phyloP scores from a whole-genome alignment of 2,797 vertebrate genomes.

The Rhincodon typus region DNA sequence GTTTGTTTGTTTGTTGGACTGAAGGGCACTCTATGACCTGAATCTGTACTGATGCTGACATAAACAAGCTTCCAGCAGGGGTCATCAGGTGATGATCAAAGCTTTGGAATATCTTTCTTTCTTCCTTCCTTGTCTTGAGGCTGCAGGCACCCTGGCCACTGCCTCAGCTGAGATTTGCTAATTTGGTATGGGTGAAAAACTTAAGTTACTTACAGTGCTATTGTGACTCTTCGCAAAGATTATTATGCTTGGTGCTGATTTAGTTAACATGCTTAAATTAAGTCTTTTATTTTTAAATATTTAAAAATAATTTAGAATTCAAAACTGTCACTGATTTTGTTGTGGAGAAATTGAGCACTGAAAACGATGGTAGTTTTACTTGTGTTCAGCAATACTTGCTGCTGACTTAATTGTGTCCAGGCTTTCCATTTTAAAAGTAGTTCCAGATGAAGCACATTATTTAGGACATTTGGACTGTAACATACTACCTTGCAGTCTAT shows the following conservation, averaged over 20 bases:
- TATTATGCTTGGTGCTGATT: neutral
- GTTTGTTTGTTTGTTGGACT: neutral
- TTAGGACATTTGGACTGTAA: neutral
- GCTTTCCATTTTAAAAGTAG: neutral
- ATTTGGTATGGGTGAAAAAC: neutral
- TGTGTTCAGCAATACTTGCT: neutral
- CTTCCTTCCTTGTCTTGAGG: neutral
- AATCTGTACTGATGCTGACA: neutral
- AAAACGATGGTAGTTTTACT: neutral
- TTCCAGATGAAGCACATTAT: neutral
- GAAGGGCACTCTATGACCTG: neutral
- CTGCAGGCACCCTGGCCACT: neutral
- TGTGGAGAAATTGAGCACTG: neutral
- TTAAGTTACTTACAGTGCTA: neutral
- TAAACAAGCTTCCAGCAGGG: neutral
- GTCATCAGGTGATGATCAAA: neutral
- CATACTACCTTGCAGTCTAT: neutral
- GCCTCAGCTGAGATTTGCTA: neutral
- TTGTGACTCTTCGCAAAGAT: neutral
- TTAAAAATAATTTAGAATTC: neutral
- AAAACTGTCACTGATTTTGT: neutral
- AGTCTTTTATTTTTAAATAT: neutral
- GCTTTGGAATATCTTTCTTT: neutral
- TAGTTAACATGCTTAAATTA: neutral
- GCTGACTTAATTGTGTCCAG: neutral